These are phyloP conservation scores for Chloropsis cyanopogon DNA, from an alignment of 2,113 vertebrate species.

Conservation along the genomic window DNA sequence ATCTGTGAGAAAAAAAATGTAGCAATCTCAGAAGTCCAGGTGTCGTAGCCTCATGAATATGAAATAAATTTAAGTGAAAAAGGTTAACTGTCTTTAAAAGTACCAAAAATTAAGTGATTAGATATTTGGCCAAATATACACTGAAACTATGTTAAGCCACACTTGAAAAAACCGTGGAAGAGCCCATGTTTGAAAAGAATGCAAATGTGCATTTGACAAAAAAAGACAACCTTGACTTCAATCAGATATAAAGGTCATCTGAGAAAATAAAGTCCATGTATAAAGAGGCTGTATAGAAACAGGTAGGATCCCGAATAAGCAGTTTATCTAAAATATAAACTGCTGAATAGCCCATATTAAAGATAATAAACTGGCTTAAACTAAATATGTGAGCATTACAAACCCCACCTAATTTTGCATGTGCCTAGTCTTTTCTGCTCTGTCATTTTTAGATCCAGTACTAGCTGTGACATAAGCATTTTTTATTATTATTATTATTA, in stretches of 20 bases:
- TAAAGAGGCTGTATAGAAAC: background rate
- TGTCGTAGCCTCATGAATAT: background rate
- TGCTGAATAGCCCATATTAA: background rate
- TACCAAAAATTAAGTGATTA: background rate
- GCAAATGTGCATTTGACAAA: background rate
- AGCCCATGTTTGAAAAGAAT: background rate
- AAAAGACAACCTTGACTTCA: background rate
- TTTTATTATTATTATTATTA: background rate
- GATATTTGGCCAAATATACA: background rate
- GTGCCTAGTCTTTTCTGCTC: background rate
- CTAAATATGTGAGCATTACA: background rate
- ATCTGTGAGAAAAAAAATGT: background rate
- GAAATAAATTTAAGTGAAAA: background rate
- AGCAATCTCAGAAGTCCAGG: background rate
- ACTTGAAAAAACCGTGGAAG: background rate
- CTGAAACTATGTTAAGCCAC: background rate
- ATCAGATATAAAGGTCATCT: background rate
- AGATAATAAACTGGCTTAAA: background rate
- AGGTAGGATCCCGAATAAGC: background rate
- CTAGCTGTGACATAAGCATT: background rate
- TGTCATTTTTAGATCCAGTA: background rate
- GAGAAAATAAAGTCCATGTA: background rate
- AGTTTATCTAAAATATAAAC: background rate
- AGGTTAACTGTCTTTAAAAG: background rate
- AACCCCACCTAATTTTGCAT: background rate